Evolutionary conservation across 2,113 vertebrate genomes (phyloP).

Genomic region (Xerus inauris): DNA sequence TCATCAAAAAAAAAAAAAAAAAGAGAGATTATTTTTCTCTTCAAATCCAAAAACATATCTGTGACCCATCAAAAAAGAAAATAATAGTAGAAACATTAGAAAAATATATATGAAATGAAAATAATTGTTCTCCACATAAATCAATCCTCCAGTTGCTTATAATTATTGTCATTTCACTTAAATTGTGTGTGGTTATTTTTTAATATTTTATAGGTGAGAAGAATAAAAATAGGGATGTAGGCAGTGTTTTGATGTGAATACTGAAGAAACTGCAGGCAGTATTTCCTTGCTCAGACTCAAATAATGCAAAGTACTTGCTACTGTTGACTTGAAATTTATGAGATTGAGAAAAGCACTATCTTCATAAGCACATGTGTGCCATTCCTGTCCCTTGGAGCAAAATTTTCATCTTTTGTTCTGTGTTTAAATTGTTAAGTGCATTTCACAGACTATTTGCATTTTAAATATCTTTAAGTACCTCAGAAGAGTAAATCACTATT

Average conservation of each 20-base stretch:
- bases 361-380: not conserved
- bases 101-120: not conserved
- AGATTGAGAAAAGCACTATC: not conserved
- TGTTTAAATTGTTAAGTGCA: constrained; percentile 28
- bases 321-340: constrained; percentile 6
- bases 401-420: constrained; percentile 52
- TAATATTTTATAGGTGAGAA: constrained; percentile 55
- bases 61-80: not conserved
- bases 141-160: not conserved
- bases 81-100: not conserved
- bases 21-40: not conserved
- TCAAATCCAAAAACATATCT: not conserved
- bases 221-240: constrained; percentile 1
- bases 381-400: not conserved
- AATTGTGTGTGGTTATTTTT: not conserved
- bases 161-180: not conserved
- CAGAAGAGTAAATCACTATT: not conserved
- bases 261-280: not conserved
- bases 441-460: constrained; percentile 30
- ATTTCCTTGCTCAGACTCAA: not conserved
- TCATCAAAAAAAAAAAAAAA: no score
- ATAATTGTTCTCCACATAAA: not conserved
- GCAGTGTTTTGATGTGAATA: not conserved
- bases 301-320: constrained; percentile 17
- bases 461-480: constrained; percentile 18